Percentiles rank a stretch among this genome's conserved stretches.
These are phyloP conservation scores for Branchinecta lynchi DNA, from an alignment of 1,140 invertebrate species.

Conservation along the genomic window DNA sequence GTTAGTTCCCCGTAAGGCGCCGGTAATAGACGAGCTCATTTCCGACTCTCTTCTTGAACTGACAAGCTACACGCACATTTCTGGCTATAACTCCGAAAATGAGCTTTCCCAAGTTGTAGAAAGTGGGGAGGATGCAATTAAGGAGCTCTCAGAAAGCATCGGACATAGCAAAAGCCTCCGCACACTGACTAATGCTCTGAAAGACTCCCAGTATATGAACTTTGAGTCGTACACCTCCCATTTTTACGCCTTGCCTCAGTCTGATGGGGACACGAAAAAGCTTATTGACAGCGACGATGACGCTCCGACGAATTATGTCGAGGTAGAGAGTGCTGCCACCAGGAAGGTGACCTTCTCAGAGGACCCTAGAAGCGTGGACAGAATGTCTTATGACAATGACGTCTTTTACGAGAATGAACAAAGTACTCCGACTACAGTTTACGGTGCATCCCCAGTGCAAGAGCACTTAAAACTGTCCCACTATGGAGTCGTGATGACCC, in stretches of 20 bases:
- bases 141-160: not conserved
- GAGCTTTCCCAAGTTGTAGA: not conserved
- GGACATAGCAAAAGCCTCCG: not conserved
- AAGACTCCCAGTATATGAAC: conserved; percentile 1
- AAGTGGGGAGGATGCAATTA: not conserved
- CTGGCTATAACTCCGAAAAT: not conserved
- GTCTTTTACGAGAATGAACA: no score
- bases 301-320: not conserved
- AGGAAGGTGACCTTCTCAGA: not conserved
- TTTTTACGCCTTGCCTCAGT: not conserved
- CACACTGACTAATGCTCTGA: not conserved
- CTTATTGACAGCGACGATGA: not conserved
- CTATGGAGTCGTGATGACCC: not conserved
- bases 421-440: no score
- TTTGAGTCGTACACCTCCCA: not conserved
- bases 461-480: not conserved
- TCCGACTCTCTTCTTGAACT: not conserved
- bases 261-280: not conserved
- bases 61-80: not conserved
- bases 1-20: not conserved
- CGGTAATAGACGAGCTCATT: not conserved
- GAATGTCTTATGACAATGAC: no score
- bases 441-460: not conserved
- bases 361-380: not conserved
- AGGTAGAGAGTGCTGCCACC: not conserved